Evolutionary conservation across 2,888 invertebrate genomes (phyloP), one percentile per base, ranked within the genome.

Genomic region (Mamestra brassicae): DNA sequence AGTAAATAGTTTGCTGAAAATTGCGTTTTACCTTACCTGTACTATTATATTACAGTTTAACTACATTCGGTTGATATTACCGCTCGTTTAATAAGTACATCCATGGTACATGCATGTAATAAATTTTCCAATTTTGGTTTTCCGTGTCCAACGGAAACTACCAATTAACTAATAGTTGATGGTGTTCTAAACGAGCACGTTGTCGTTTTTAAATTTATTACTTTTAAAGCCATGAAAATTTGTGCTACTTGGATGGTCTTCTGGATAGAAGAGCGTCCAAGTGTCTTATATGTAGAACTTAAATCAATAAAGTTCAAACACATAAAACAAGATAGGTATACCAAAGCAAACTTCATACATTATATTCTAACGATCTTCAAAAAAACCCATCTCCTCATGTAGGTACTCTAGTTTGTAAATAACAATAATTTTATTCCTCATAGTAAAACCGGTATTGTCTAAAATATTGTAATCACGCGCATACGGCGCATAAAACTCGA

Each of bases 361-460:
- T 57, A 55, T 55, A 63, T 62, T 57, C 17, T 15, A 76, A 64
- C 76, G 45, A 52, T 66, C 13, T 11, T 52, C 8, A 62, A 80
- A 74, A 64, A 67, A 75, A 65, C 15, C 36, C 36, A 78, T 26
- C 60, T 61, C 81, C 67, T 76, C 58, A 45, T 26, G n/a, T 26
- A 26, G 26, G 26, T 64, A 76, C 71, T 76, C 63, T 64, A 76
- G 60, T 65, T 76, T 64, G 70, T 84, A 81, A 72, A 76, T 76
- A 80, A 70, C 45, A 80, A 80, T 81, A 70, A 70, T 84, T 83
- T 67, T 80, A 68, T 84, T 67, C 63, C 63, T 69, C 71, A 54
- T 82, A 76, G 81, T 71, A 81, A 80, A 82, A 82, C 82, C 85
- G 82, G 82, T 81, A 84, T 71, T 58, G 61, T 76, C 34, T 84